Conservation (phyloP, 2,797 vertebrate species). For the Strix occidentalis region DNA sequence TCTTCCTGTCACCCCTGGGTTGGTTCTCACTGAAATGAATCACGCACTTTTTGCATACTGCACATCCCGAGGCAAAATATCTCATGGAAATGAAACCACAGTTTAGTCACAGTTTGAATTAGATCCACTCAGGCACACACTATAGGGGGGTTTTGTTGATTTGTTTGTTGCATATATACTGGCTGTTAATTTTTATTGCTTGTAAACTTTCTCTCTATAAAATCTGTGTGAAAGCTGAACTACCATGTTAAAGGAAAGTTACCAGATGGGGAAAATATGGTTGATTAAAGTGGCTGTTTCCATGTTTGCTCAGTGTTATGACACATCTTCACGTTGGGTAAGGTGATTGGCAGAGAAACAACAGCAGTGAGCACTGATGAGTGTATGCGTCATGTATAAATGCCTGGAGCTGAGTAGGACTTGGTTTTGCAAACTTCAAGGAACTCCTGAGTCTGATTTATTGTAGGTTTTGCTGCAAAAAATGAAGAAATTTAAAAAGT, state of each 20-base stretch:
- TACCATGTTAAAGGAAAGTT: constrained; percentile 40
- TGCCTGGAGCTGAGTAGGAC: constrained; percentile 38
- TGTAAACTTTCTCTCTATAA: constrained; percentile 38
- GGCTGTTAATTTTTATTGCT: constrained; percentile 54
- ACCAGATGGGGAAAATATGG: constrained; percentile 62
- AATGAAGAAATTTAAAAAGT: not conserved
- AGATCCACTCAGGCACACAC: constrained; percentile 24
- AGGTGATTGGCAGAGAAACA: constrained; percentile 62
- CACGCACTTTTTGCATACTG: not conserved
- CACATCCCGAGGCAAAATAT: constrained; percentile 43
- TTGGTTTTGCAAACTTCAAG: constrained; percentile 12
- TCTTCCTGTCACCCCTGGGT: constrained; percentile 41
- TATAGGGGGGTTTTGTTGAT: not conserved
- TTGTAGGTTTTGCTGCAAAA: constrained; percentile 30
- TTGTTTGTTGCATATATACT: constrained; percentile 41
- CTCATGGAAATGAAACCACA: constrained; percentile 35
- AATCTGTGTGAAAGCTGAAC: constrained; percentile 54
- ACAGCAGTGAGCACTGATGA: constrained; percentile 36
- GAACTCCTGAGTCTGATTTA: constrained; percentile 10
- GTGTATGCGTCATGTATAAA: constrained; percentile 24
- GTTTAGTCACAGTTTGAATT: constrained; percentile 56
- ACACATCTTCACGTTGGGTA: constrained; percentile 54
- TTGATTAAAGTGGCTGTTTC: constrained; percentile 55
- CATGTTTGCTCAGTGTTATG: constrained; percentile 53
- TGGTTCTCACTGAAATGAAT: constrained; percentile 52